These are phyloP conservation scores for Orthosia gothica DNA, from an alignment of 2,888 invertebrate species.

Conservation along the genomic window DNA sequence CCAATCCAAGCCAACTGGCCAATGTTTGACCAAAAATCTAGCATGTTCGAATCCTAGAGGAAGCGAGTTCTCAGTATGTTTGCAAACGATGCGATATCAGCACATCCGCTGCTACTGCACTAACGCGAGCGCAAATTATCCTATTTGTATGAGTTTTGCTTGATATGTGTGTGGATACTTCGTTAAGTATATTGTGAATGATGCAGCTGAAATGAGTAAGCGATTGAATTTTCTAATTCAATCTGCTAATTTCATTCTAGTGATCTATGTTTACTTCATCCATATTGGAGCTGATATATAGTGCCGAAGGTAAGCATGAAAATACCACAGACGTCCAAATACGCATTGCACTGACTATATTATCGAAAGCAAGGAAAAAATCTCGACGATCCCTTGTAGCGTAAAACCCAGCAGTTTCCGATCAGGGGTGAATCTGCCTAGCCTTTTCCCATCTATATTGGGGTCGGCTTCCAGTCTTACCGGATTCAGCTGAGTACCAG, in stretches of 20 bases:
- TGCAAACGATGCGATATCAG: conserved; percentile 56
- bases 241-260: background rate
- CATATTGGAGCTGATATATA: background rate
- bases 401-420: background rate
- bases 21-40: conserved; percentile 37
- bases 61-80: conserved; percentile 41
- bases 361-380: background rate
- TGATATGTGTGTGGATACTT: conserved; percentile 9
- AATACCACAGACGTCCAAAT: too few species aligned
- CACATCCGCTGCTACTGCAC: conserved; percentile 51
- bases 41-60: conserved; percentile 14
- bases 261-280: background rate
- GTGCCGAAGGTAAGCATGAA: background rate
- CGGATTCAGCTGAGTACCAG: too few species aligned
- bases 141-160: conserved; percentile 55
- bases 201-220: background rate
- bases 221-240: background rate
- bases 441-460: too few species aligned
- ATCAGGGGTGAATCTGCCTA: too few species aligned
- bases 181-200: conserved; percentile 1
- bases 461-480: too few species aligned
- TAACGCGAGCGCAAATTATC: conserved; percentile 57
- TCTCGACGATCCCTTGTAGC: background rate
- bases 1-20: conserved; percentile 2
- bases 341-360: too few species aligned